Evolutionary conservation across 2,888 invertebrate species (phyloP).

Genomic region (Nymphalis polychloros): DNA sequence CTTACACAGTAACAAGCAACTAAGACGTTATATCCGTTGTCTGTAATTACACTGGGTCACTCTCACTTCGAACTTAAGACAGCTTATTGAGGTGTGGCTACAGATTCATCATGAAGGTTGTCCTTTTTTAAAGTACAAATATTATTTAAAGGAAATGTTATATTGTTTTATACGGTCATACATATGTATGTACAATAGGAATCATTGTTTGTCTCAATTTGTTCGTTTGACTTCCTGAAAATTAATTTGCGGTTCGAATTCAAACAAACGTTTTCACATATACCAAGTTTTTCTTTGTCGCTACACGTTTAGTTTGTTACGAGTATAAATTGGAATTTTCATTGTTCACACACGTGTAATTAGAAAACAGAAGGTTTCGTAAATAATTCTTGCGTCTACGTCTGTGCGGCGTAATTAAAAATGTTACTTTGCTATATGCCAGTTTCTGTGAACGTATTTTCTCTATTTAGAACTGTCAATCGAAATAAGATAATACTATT

Average conservation of each 20-base stretch:
- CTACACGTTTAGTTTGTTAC: constrained; percentile 58
- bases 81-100: neutral
- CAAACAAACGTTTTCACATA: constrained; percentile 49
- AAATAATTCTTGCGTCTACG: constrained; percentile 54
- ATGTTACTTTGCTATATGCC: constrained; percentile 44
- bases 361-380: constrained; percentile 60
- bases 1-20: too few relatives aligned
- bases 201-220: constrained; percentile 57
- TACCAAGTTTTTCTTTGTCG: constrained; percentile 56
- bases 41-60: too few relatives aligned
- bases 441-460: constrained; percentile 20
- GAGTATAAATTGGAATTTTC: constrained; percentile 72
- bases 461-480: constrained; percentile 21
- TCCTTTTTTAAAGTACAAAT: neutral
- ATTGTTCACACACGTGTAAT: constrained; percentile 71
- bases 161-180: neutral
- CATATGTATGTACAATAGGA: constrained; percentile 24
- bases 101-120: neutral
- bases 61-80: too few relatives aligned
- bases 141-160: neutral
- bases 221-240: constrained; percentile 66
- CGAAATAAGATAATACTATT: neutral
- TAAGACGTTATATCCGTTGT: too few relatives aligned
- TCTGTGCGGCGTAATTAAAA: constrained; percentile 48
- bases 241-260: constrained; percentile 66